Evolutionary conservation across 2,797 vertebrate species (phyloP).

Genomic region (Acrossocheilus fasciatus): DNA sequence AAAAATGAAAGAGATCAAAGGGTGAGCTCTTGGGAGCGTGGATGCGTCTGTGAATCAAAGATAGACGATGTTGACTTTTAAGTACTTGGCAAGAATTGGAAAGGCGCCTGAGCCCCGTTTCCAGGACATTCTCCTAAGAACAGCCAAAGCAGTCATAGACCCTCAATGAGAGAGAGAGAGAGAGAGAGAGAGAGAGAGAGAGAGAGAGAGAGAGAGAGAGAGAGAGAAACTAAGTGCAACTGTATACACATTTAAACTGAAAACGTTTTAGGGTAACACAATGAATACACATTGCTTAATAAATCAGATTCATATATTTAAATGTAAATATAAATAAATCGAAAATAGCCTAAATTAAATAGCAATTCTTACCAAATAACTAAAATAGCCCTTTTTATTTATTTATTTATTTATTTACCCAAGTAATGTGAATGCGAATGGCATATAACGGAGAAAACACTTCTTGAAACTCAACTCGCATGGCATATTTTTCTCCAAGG

Average conservation of each 20-base stretch:
- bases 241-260: conserved; percentile 29
- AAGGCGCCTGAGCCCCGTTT: conserved; percentile 72
- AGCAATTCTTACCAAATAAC: not conserved
- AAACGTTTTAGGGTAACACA: not conserved
- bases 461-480: not conserved
- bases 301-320: not conserved
- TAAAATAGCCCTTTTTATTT: not conserved
- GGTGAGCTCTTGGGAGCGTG: conserved; percentile 82
- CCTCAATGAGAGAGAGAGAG: conserved; percentile 62
- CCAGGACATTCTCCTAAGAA: conserved; percentile 78
- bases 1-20: conserved; percentile 95
- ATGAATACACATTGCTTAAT: not conserved
- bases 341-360: not conserved
- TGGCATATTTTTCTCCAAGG: conserved; percentile 40
- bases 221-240: conserved; percentile 33
- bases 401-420: not conserved
- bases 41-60: conserved; percentile 88
- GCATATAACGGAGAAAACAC: not conserved
- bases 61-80: conserved; percentile 92
- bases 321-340: not conserved
- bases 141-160: conserved; percentile 73
- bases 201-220: conserved; percentile 35
- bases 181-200: conserved; percentile 32
- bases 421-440: too few relatives aligned
- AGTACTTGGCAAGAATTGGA: conserved; percentile 83